A percentile compares a stretch with the other conserved stretches of the same genome.
Evolutionary conservation across 2,888 invertebrate genomes (phyloP).

Genomic region (Coelinius sp.): DNA sequence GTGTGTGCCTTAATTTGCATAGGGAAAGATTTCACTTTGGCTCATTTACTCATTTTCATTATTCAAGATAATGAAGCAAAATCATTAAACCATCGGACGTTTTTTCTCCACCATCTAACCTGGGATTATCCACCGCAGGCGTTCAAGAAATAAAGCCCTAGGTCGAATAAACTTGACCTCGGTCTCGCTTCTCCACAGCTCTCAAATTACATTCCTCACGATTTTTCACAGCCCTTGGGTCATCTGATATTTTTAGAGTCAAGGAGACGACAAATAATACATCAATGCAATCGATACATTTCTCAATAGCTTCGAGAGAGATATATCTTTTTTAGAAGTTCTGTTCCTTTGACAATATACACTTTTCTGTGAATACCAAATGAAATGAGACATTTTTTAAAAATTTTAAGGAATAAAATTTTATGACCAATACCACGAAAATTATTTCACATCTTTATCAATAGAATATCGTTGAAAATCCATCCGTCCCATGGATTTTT

Average conservation of each 20-base stretch:
- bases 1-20: slow-evolving; percentile 33
- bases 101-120: not conserved
- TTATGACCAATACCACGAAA: too few species aligned
- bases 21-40: slow-evolving; percentile 38
- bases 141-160: not conserved
- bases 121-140: not conserved
- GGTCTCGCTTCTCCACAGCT: not conserved
- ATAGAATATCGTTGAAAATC: too few species aligned
- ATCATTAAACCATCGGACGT: not conserved
- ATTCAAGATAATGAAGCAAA: slow-evolving; percentile 11
- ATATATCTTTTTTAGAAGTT: not conserved
- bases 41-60: slow-evolving; percentile 37
- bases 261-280: not conserved
- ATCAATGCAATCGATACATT: not conserved
- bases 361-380: not conserved
- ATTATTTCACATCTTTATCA: too few species aligned
- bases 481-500: not conserved
- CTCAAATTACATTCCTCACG: not conserved
- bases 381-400: not conserved
- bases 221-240: not conserved
- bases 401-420: not conserved
- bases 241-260: not conserved
- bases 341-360: not conserved
- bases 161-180: slow-evolving; percentile 7
- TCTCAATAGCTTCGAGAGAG: not conserved